These are phyloP conservation scores for Linepithema humile DNA, from an alignment of 1,140 invertebrate species.

Conservation along the genomic window DNA sequence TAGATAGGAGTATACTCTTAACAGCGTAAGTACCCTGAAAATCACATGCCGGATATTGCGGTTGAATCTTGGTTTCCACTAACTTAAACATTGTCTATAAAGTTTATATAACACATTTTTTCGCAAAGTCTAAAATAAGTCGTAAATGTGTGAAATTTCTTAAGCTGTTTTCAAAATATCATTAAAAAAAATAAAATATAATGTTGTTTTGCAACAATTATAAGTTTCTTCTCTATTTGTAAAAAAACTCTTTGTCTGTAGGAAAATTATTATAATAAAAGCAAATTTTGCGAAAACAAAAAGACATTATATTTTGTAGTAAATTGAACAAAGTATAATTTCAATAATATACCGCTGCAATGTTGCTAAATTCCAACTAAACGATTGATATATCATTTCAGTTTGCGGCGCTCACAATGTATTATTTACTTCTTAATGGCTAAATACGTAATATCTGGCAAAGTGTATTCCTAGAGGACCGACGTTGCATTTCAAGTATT, in stretches of 20 bases:
- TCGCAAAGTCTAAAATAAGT: not conserved
- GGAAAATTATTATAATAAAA: no score
- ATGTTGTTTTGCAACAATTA: no score
- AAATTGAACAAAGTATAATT: not conserved
- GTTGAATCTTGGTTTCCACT: not conserved
- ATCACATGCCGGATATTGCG: not conserved
- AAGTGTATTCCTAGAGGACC: slow-evolving; percentile 21
- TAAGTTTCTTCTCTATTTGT: no score
- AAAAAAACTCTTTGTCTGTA: no score
- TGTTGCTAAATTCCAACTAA: not conserved
- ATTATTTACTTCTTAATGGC: not conserved
- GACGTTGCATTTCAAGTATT: slow-evolving; percentile 19
- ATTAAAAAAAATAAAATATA: not conserved
- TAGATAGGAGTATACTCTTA: not conserved
- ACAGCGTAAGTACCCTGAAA: not conserved
- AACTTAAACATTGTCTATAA: not conserved
- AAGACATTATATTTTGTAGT: not conserved
- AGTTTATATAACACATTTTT: not conserved
- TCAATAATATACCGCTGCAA: not conserved
- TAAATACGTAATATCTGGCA: not conserved
- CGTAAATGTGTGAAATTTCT: not conserved
- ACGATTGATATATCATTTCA: not conserved
- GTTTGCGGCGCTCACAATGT: not conserved
- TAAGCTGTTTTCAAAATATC: not conserved
- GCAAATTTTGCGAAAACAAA: not conserved